Evolutionary conservation across 2,113 vertebrate genomes (phyloP).

Genomic region (Ammodytes dubius): DNA sequence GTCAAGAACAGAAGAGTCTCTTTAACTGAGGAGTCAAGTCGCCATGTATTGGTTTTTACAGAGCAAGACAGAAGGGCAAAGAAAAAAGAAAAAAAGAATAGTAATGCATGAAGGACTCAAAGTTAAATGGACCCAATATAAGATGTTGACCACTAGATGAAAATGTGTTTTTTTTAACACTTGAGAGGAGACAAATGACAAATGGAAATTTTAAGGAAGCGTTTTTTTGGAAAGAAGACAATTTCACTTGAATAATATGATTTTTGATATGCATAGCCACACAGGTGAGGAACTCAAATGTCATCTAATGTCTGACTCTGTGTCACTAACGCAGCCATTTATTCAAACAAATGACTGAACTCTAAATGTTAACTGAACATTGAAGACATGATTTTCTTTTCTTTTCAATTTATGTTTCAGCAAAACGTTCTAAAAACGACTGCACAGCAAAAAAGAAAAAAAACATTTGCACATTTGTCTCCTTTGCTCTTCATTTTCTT

Average conservation of each 20-base stretch:
- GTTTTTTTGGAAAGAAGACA: neutral
- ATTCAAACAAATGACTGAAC: too few species aligned
- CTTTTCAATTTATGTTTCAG: neutral
- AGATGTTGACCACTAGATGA: neutral
- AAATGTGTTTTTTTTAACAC: neutral
- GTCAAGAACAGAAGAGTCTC: neutral
- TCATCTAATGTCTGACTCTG: neutral
- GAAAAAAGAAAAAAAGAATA: neutral
- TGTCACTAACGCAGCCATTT: too few species aligned
- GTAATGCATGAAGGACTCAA: neutral
- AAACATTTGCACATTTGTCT: too few species aligned
- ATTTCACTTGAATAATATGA: neutral
- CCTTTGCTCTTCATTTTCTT: too few species aligned
- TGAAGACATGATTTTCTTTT: neutral
- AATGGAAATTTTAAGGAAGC: neutral
- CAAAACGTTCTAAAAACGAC: too few species aligned
- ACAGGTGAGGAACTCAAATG: neutral
- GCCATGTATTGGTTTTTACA: neutral
- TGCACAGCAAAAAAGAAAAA: too few species aligned
- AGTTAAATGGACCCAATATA: slow-evolving; percentile 6
- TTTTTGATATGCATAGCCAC: neutral
- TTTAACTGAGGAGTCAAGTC: slow-evolving; percentile 14
- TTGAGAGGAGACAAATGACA: neutral
- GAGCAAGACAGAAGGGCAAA: neutral
- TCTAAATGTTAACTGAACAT: too few species aligned